Evolutionary conservation across 2,888 invertebrate genomes (phyloP).

Genomic region (Pristionchus exspectatus): DNA sequence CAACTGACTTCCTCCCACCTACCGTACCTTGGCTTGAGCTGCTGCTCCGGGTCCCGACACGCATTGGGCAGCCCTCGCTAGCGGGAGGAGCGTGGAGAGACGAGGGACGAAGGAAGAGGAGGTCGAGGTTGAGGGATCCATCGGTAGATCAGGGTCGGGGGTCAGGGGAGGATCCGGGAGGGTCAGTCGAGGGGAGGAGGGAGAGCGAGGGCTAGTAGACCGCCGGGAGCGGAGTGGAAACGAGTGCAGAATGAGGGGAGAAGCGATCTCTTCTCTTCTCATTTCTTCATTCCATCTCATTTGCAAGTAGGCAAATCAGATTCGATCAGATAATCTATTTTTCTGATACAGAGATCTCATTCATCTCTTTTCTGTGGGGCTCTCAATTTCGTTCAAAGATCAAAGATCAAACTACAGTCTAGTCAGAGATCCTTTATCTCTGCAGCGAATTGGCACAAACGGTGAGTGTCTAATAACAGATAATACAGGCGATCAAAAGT

Average conservation of each 20-base stretch:
- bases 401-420: neutral
- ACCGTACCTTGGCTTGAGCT: constrained; percentile 27
- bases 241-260: neutral
- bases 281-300: neutral
- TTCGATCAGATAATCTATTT: neutral
- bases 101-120: neutral
- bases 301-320: constrained; percentile 12
- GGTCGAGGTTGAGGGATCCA: constrained; percentile 23
- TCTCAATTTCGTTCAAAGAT: neutral
- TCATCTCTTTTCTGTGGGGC: neutral
- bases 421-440: constrained; percentile 18
- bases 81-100: constrained; percentile 30
- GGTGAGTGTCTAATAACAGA: constrained; percentile 7
- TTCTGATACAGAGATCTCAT: neutral
- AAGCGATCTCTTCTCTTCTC: neutral
- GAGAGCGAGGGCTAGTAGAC: neutral
- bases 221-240: neutral
- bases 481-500: neutral
- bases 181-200: neutral
- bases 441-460: neutral
- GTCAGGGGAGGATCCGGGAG: neutral
- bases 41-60: neutral
- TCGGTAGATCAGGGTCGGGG: neutral
- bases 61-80: neutral
- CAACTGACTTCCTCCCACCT: neutral